Conservation (phyloP, 2,113 vertebrate genomes). For the Gadus chalcogrammus region DNA sequence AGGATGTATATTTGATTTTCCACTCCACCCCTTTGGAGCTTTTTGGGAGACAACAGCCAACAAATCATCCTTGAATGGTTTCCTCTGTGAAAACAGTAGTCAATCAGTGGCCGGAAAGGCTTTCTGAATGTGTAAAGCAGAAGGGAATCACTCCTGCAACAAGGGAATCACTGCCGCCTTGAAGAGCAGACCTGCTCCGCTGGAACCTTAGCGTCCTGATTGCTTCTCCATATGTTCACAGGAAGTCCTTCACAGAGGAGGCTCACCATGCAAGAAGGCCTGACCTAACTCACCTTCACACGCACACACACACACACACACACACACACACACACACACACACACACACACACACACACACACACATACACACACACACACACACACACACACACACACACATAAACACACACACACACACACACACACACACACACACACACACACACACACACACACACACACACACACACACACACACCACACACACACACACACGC, state of each 20-base stretch:
- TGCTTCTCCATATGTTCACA: constrained; percentile 64
- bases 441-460: too few species aligned
- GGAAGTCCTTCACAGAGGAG: constrained; percentile 44
- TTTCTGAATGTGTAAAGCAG: constrained; percentile 69
- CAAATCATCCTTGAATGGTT: constrained; percentile 57
- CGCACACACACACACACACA: too few species aligned
- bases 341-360: too few species aligned
- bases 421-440: neutral
- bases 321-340: too few species aligned
- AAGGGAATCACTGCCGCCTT: constrained; percentile 52
- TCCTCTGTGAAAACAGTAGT: constrained; percentile 64
- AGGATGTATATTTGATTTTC: constrained; percentile 51
- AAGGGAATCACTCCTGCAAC: constrained; percentile 37
- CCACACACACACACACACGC: too few species aligned
- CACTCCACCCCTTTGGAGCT: constrained; percentile 32
- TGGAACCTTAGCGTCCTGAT: constrained; percentile 56
- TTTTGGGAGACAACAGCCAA: constrained; percentile 50
- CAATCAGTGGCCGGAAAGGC: constrained; percentile 62
- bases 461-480: too few species aligned
- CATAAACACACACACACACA: too few species aligned
- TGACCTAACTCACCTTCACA: constrained; percentile 13
- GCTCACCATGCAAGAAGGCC: constrained; percentile 32
- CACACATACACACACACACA: too few species aligned
- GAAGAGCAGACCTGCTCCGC: constrained; percentile 57
- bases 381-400: too few species aligned